A percentile compares a stretch with the other conserved stretches of the same genome.
phyloP scores from a whole-genome alignment of 2,888 invertebrate genomes.

The Peribatodes rhomboidaria region DNA sequence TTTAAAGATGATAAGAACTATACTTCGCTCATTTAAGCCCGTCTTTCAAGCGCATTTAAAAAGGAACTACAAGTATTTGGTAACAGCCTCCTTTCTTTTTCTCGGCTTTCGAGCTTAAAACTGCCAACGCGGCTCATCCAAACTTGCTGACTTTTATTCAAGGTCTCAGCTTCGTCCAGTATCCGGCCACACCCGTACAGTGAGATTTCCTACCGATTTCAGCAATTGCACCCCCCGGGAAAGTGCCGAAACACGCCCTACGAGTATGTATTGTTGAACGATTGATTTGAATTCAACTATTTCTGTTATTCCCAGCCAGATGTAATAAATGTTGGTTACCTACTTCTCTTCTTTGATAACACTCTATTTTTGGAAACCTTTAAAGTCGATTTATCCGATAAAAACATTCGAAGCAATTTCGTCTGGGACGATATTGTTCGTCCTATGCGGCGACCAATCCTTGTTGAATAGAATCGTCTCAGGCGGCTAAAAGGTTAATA shows the following conservation, averaged over 20 bases:
- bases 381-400: too few relatives aligned
- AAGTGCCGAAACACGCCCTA: conserved; percentile 30
- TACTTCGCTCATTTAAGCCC: too few relatives aligned
- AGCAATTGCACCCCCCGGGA: conserved; percentile 28
- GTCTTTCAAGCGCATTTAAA: too few relatives aligned
- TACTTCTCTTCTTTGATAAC: not conserved
- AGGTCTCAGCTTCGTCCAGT: not conserved
- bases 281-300: conserved; percentile 30
- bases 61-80: too few relatives aligned
- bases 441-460: too few relatives aligned
- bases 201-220: conserved; percentile 4
- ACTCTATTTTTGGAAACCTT: too few relatives aligned
- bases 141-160: not conserved
- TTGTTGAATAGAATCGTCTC: too few relatives aligned
- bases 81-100: not conserved
- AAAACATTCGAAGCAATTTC: too few relatives aligned
- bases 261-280: conserved; percentile 33
- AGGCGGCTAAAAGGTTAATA: too few relatives aligned
- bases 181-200: not conserved
- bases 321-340: not conserved
- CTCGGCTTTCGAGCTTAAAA: too few relatives aligned
- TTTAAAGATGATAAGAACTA: too few relatives aligned
- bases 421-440: too few relatives aligned
- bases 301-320: conserved; percentile 6
- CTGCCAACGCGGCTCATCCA: not conserved